These are phyloP conservation scores for Camponotus fellah DNA, from an alignment of 2,888 invertebrate species.

Conservation along the genomic window DNA sequence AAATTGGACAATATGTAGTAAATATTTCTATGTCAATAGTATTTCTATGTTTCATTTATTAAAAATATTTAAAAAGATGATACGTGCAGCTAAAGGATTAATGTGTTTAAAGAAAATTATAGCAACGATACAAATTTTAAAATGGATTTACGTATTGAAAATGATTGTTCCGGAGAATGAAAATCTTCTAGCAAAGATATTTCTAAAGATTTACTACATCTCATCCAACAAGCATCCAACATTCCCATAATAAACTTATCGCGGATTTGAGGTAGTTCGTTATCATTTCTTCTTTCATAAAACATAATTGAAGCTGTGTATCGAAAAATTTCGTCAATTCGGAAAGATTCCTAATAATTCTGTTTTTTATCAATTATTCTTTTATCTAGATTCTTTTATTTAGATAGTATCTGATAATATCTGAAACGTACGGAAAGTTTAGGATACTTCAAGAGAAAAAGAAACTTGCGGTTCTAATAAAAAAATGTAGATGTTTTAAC, in stretches of 20 bases:
- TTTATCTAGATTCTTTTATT: no score
- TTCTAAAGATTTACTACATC: slow-evolving; percentile 1
- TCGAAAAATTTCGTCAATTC: neutral
- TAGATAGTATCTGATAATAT: no score
- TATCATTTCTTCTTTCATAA: slow-evolving; percentile 37
- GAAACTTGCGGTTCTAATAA: no score
- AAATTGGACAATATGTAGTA: neutral
- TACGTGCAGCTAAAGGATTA: neutral
- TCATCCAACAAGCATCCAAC: neutral
- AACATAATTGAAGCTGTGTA: neutral
- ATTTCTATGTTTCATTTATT: neutral
- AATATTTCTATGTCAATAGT: neutral
- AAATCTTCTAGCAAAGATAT: neutral
- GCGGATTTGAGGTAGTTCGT: slow-evolving; percentile 68
- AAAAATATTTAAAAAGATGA: neutral
- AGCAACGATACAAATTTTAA: neutral
- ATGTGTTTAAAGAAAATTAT: neutral
- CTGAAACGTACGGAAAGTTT: no score
- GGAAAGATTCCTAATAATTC: neutral
- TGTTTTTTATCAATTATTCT: neutral
- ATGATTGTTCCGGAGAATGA: neutral
- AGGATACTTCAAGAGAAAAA: no score
- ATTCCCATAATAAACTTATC: slow-evolving; percentile 36
- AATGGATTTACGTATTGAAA: neutral
- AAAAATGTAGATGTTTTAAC: no score